These are phyloP conservation scores for Mesaphorura yosii DNA, from an alignment of 1,140 invertebrate species.

Conservation along the genomic window DNA sequence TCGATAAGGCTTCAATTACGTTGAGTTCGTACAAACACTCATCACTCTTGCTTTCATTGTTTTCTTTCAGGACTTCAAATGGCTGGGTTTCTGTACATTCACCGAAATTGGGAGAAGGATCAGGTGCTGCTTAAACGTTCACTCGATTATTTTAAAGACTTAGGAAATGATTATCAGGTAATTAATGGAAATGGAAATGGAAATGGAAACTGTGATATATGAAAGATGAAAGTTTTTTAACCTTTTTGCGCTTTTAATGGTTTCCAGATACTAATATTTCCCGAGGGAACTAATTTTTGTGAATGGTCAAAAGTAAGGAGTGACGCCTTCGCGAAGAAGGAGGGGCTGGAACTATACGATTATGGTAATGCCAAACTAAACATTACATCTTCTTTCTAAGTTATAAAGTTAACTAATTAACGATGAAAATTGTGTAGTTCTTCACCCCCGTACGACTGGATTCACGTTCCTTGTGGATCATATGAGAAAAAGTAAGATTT, in stretches of 20 bases:
- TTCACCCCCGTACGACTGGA: slow-evolving; percentile 77
- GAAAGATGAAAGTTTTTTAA: no score
- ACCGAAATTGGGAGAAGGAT: slow-evolving; percentile 64
- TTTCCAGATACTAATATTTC: slow-evolving; percentile 61
- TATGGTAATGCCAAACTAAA: no score
- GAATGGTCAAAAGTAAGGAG: slow-evolving; percentile 56
- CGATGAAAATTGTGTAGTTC: no score
- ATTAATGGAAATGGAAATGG: neutral
- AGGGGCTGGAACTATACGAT: slow-evolving; percentile 47
- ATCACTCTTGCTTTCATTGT: neutral
- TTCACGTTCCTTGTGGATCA: slow-evolving; percentile 58
- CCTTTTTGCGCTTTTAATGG: slow-evolving; percentile 2
- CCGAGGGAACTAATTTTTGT: slow-evolving; percentile 78
- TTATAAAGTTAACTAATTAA: no score
- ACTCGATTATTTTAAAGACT: slow-evolving; percentile 57
- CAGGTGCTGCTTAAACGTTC: slow-evolving; percentile 52
- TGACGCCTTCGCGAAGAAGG: slow-evolving; percentile 56
- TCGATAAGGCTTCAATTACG: neutral
- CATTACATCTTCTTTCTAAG: no score
- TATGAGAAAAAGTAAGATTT: slow-evolving; percentile 47
- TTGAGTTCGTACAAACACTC: neutral
- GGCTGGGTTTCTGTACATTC: slow-evolving; percentile 69
- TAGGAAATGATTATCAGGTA: slow-evolving; percentile 42
- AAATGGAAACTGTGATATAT: no score
- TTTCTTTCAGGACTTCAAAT: slow-evolving; percentile 59